Conservation (phyloP, 2,797 vertebrate species). For the Sitta carolinensis region DNA sequence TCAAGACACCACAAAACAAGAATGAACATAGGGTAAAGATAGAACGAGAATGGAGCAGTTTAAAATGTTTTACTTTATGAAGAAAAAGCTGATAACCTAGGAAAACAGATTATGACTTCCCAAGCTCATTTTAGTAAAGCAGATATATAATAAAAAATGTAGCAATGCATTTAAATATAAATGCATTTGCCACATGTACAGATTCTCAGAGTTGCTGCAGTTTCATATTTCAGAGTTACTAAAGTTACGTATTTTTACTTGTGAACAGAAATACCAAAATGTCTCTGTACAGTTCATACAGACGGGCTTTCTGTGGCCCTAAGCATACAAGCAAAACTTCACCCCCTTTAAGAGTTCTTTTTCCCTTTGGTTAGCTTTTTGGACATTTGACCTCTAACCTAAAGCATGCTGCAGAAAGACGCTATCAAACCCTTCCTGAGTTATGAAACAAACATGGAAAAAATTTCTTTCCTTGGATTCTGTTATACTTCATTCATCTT, state of each 20-base stretch:
- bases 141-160: background rate
- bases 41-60: background rate
- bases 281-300: background rate
- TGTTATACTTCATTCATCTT: constrained; percentile 38
- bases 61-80: background rate
- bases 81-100: background rate
- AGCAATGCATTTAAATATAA: background rate
- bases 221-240: background rate
- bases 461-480: constrained; percentile 18
- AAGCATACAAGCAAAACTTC: background rate
- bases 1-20: background rate
- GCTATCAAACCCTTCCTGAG: background rate
- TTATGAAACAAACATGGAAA: constrained; percentile 26
- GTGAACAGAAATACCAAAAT: background rate
- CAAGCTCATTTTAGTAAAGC: background rate
- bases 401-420: background rate
- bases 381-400: constrained; percentile 1
- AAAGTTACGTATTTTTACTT: background rate
- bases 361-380: background rate
- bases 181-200: background rate
- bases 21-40: background rate
- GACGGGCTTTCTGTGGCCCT: background rate
- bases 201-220: background rate
- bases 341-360: background rate
- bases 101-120: background rate